Conservation (phyloP, 2,888 invertebrate genomes). For the Chouioia cunea region DNA sequence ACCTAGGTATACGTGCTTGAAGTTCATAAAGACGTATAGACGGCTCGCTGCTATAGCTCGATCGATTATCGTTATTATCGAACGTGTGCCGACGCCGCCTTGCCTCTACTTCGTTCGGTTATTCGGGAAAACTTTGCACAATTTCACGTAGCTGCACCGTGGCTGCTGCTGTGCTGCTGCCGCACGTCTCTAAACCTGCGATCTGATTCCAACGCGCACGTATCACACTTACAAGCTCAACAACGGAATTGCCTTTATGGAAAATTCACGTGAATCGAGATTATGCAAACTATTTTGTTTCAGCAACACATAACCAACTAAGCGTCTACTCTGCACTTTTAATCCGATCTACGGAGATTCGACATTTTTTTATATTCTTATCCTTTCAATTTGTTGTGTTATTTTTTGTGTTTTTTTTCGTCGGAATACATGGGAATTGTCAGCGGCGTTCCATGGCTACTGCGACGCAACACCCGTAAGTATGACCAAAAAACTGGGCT, state of each 20-base stretch:
- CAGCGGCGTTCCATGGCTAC: too few species aligned
- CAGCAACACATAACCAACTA: too few species aligned
- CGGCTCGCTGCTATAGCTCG: not conserved
- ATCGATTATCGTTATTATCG: constrained; percentile 30
- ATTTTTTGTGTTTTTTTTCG: too few species aligned
- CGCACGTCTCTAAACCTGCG: not conserved
- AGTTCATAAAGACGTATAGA: not conserved
- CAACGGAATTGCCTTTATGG: constrained; percentile 12
- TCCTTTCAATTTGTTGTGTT: too few species aligned
- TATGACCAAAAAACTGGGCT: too few species aligned
- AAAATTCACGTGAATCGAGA: not conserved
- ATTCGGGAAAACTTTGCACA: not conserved
- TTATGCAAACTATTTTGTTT: constrained; percentile 23
- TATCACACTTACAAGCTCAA: not conserved
- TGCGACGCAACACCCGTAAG: too few species aligned
- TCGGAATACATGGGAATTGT: too few species aligned
- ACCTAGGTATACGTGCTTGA: not conserved
- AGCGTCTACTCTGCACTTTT: too few species aligned
- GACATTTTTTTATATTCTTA: too few species aligned
- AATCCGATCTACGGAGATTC: too few species aligned
- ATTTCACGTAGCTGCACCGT: constrained; percentile 7
- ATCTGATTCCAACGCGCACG: not conserved
- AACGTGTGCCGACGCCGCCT: constrained; percentile 1
- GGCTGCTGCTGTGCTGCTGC: constrained; percentile 6
- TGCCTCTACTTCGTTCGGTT: too few species aligned